phyloP scores from a whole-genome alignment of 2,113 vertebrate genomes.

The Pitta sordida region DNA sequence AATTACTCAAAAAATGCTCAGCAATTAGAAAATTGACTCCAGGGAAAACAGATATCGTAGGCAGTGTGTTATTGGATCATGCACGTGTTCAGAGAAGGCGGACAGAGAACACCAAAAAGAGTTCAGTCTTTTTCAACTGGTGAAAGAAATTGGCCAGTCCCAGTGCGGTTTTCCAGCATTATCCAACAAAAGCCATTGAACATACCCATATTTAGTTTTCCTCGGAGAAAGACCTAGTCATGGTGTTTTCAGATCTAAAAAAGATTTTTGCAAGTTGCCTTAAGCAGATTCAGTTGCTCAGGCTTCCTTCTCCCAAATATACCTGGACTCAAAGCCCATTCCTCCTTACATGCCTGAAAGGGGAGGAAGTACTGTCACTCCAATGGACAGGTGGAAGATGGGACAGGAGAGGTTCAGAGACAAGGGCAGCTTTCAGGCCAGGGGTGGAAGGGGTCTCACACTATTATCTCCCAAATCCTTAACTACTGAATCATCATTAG shows the following conservation, averaged over 20 bases:
- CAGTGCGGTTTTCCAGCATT: background rate
- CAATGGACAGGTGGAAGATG: background rate
- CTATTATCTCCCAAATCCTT: background rate
- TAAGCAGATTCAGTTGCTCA: background rate
- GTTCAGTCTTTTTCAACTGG: background rate
- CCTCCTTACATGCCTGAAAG: accelerated
- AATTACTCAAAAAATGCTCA: background rate
- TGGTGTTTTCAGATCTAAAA: background rate
- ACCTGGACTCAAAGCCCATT: background rate
- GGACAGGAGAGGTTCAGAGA: background rate
- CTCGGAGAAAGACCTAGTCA: background rate
- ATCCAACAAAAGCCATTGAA: background rate
- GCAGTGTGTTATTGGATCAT: background rate
- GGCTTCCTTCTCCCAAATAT: background rate
- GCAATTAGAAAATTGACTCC: background rate
- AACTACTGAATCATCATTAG: background rate
- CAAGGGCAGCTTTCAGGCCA: background rate
- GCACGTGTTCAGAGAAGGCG: background rate
- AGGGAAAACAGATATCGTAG: background rate
- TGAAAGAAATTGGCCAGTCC: background rate
- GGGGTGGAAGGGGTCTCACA: background rate
- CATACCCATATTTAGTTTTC: background rate
- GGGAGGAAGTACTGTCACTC: background rate
- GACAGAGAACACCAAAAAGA: background rate
- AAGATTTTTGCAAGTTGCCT: background rate